Conservation (phyloP, 2,888 invertebrate genomes). For the Margaritifera margaritifera region DNA sequence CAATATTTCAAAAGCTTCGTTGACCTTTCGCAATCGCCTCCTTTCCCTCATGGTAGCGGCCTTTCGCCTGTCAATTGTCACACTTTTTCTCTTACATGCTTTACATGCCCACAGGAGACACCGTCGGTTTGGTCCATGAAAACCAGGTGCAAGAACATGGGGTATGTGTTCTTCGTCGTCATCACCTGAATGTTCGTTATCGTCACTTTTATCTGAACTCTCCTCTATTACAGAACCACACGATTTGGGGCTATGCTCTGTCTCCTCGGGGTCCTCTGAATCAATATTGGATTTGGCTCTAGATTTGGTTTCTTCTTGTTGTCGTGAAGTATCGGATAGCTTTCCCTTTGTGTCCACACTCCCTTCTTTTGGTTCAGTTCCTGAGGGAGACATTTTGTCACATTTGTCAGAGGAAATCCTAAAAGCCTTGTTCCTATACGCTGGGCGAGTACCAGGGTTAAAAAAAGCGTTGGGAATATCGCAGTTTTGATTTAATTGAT, state of each 20-base stretch:
- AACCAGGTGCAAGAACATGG: slow-evolving; percentile 73
- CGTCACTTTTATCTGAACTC: slow-evolving; percentile 41
- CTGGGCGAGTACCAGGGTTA: slow-evolving; percentile 7
- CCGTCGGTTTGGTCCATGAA: slow-evolving; percentile 76
- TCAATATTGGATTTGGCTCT: slow-evolving; percentile 13
- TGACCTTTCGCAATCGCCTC: slow-evolving; percentile 94
- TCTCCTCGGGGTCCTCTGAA: slow-evolving; percentile 34
- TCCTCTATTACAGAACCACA: slow-evolving; percentile 47
- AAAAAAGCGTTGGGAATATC: slow-evolving; percentile 26
- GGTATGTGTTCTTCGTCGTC: slow-evolving; percentile 61
- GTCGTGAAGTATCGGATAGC: slow-evolving; percentile 7
- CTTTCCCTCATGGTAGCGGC: slow-evolving; percentile 97
- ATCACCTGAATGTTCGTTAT: slow-evolving; percentile 47
- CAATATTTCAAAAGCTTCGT: slow-evolving; percentile 97
- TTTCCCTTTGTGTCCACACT: slow-evolving; percentile 11
- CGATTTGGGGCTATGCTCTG: slow-evolving; percentile 40
- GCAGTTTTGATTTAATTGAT: slow-evolving; percentile 40
- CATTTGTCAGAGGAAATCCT: slow-evolving; percentile 1
- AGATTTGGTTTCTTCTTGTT: slow-evolving; percentile 19
- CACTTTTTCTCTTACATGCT: slow-evolving; percentile 93
- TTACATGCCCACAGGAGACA: slow-evolving; percentile 98
- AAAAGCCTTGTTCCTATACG: no score
- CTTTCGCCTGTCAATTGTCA: slow-evolving; percentile 95
- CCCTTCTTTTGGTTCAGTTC: slow-evolving; percentile 26
- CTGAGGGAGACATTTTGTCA: slow-evolving; percentile 7